Evolutionary conservation across 2,888 invertebrate species (phyloP).

Genomic region (Pseudococcus longispinus): DNA sequence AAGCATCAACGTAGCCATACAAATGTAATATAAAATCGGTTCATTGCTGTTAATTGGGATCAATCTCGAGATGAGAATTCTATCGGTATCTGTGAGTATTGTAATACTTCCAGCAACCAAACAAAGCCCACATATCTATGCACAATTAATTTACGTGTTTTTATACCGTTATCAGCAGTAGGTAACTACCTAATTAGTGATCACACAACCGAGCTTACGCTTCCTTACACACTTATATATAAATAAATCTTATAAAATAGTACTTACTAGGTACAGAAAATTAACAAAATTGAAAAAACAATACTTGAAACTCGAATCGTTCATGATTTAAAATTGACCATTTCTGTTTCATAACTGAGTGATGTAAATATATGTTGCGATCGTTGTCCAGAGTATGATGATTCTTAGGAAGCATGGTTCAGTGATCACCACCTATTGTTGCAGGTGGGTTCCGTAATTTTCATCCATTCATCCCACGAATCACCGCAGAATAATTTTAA

Average conservation of each 20-base stretch:
- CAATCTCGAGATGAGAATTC: slow-evolving; percentile 75
- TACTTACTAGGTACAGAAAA: slow-evolving; percentile 51
- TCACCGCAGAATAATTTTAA: slow-evolving; percentile 38
- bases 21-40: slow-evolving; percentile 79
- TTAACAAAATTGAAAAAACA: slow-evolving; percentile 47
- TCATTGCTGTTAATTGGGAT: slow-evolving; percentile 71
- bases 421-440: slow-evolving; percentile 49
- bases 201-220: neutral
- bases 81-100: slow-evolving; percentile 74
- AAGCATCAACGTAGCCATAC: slow-evolving; percentile 73
- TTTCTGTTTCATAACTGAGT: slow-evolving; percentile 20
- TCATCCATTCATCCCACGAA: slow-evolving; percentile 43
- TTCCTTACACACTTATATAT: no score
- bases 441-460: slow-evolving; percentile 48
- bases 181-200: neutral
- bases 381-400: slow-evolving; percentile 23
- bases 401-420: slow-evolving; percentile 47
- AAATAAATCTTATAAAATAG: neutral
- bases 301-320: slow-evolving; percentile 49
- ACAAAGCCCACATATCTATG: slow-evolving; percentile 74
- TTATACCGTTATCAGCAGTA: neutral
- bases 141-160: slow-evolving; percentile 61
- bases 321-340: slow-evolving; percentile 46
- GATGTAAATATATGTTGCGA: slow-evolving; percentile 10
- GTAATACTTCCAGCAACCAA: slow-evolving; percentile 77